phyloP scores from a whole-genome alignment of 2,113 vertebrate species.

The Patagioenas fasciata region DNA sequence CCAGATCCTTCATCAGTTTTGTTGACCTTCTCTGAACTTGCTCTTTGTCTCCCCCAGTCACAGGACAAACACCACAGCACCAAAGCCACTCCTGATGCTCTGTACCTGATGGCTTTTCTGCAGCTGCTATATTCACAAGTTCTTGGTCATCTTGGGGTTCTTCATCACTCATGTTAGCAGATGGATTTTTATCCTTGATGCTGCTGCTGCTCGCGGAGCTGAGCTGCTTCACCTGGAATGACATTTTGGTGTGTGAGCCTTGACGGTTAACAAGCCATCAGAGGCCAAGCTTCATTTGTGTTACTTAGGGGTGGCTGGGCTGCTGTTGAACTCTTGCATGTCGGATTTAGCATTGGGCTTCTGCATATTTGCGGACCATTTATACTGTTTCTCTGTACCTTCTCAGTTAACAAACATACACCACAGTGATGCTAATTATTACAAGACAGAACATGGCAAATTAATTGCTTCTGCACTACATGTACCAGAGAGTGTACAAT shows the following conservation, averaged over 20 bases:
- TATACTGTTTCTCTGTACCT: not conserved
- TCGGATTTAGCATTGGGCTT: not conserved
- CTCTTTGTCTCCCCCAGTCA: not conserved
- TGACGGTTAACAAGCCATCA: not conserved
- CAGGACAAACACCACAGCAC: not conserved
- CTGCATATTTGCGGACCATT: not conserved
- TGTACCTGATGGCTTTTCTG: slow-evolving; percentile 77
- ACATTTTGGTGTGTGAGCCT: slow-evolving; percentile 3
- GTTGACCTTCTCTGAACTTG: no score
- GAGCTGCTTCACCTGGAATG: slow-evolving; percentile 75
- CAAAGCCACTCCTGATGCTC: not conserved
- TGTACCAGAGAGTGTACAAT: not conserved
- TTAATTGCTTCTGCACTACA: not conserved
- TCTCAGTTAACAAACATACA: not conserved
- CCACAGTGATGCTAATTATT: not conserved
- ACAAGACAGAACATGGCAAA: not conserved
- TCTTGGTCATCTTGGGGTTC: slow-evolving; percentile 72
- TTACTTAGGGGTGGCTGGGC: not conserved
- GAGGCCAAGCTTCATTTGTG: not conserved
- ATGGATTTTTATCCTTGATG: slow-evolving; percentile 70
- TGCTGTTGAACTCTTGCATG: not conserved
- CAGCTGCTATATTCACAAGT: slow-evolving; percentile 53
- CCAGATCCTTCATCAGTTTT: no score
- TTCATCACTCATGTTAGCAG: slow-evolving; percentile 67
- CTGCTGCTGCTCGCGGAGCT: slow-evolving; percentile 80